Base-by-base conservation (phyloP, 2,113 vertebrate species). In the Phoxinus phoxinus region DNA sequence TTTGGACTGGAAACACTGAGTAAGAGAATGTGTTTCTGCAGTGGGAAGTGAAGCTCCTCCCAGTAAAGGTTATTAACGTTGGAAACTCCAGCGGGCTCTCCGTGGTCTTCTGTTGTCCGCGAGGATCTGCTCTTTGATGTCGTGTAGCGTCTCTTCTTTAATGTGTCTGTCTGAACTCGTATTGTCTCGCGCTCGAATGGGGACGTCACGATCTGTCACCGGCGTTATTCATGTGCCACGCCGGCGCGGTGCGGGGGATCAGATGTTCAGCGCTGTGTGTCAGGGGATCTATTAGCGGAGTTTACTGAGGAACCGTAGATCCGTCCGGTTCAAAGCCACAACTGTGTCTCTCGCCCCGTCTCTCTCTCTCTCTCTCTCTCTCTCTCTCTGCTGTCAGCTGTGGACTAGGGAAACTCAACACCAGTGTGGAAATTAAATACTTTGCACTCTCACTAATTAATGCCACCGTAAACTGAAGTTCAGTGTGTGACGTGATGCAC, bases 161-260 rank as follows among this genome's bases (percentile, higher is more conserved):
- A 67, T 84, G 86, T 92, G 91, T 92, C 88, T 86, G 92, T 93
- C 92, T 94, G 91, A 91, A 90, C 90, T 88, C 56, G 48, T 77
- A 89, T 94, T 93, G 91, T 94, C 84, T 87, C 58, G 71, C 1
- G 80, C 89, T 89, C 90, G 90, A 93, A 93, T 87, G 87, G 85
- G 89, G 91, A 91, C 51, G 91, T 93, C 91, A 81, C 10, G 69
- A 81, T 90, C 92, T 88, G 89, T 94, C 92, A 81, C 86, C 90
- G 21, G 79, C 8, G 65, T 86, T 89, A 90, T 93, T 92, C 90
- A 89, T 84, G 81, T 59, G 86, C 90, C 92, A 63, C 78, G 83
- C 87, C 85, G 3, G 86, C 79, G 90, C 90, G 86, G 48, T 82
- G 46, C 78, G 27, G 53, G 56, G 90, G 32, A 83, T 89, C 85